These are phyloP conservation scores for Blera fallax DNA, from an alignment of 2,888 invertebrate genomes.

Conservation along the genomic window DNA sequence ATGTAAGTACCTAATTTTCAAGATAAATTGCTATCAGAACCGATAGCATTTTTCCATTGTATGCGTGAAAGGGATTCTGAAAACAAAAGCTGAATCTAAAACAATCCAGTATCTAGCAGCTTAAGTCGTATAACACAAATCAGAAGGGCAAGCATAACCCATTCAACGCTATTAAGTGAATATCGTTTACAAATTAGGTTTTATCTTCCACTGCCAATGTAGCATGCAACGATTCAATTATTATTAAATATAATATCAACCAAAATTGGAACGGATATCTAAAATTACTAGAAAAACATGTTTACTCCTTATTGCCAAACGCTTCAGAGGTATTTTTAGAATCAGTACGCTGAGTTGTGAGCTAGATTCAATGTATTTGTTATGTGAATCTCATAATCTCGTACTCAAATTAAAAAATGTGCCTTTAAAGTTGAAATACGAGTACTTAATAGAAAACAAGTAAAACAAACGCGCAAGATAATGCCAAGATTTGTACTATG, in stretches of 20 bases:
- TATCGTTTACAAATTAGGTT: background rate
- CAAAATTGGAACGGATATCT: background rate
- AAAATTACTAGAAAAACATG: constrained; percentile 9
- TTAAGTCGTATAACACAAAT: background rate
- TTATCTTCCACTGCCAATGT: background rate
- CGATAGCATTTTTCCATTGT: background rate
- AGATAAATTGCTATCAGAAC: background rate
- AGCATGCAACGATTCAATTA: background rate
- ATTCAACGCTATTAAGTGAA: background rate
- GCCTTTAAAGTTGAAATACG: background rate
- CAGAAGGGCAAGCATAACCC: background rate
- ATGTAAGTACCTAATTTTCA: too few relatives aligned
- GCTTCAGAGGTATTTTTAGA: background rate
- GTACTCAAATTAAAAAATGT: background rate
- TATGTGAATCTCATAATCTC: background rate
- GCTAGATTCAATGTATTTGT: background rate
- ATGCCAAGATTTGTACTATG: background rate
- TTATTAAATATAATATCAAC: background rate
- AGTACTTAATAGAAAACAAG: background rate
- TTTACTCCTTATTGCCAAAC: background rate
- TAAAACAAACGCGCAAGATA: background rate
- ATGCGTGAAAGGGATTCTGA: background rate
- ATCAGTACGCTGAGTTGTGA: background rate
- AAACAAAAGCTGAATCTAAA: background rate
- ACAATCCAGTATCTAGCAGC: background rate